phyloP scores from a whole-genome alignment of 1,140 invertebrate genomes.

The Drosophila lowei region DNA sequence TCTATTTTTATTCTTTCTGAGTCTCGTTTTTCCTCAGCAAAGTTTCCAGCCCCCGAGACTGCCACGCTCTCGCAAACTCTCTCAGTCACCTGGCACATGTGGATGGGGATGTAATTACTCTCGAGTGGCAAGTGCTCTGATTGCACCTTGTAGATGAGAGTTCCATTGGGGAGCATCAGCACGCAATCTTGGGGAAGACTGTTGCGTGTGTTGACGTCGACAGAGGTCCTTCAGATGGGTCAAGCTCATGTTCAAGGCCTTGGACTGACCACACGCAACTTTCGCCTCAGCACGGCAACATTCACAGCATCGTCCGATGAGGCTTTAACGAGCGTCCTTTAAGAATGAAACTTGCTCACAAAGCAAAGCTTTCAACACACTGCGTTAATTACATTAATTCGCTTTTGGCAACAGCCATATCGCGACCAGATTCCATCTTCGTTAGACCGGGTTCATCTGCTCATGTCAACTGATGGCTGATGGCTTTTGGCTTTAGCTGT shows the following conservation, averaged over 20 bases:
- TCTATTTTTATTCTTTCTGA: background rate
- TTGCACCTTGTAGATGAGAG: slow-evolving; percentile 10
- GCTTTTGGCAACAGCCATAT: slow-evolving; percentile 4
- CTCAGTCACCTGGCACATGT: slow-evolving; percentile 18
- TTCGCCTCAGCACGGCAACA: background rate
- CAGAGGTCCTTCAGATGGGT: no score
- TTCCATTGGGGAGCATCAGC: slow-evolving; percentile 26
- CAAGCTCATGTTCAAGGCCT: slow-evolving; percentile 6
- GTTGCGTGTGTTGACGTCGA: slow-evolving; percentile 1
- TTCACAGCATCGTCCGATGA: slow-evolving; percentile 9
- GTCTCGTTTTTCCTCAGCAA: slow-evolving; percentile 16
- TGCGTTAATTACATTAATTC: slow-evolving; percentile 55
- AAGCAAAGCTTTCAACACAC: slow-evolving; percentile 24
- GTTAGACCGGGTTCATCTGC: slow-evolving; percentile 5
- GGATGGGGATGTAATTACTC: slow-evolving; percentile 42
- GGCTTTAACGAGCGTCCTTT: slow-evolving; percentile 1
- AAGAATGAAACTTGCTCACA: slow-evolving; percentile 14
- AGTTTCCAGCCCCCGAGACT: slow-evolving; percentile 17
- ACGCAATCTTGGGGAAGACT: slow-evolving; percentile 8
- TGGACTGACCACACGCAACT: slow-evolving; percentile 9
- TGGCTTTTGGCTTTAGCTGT: slow-evolving; percentile 27
- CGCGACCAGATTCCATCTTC: slow-evolving; percentile 1
- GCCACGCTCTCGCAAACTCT: slow-evolving; percentile 10
- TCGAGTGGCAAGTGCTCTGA: slow-evolving; percentile 39
- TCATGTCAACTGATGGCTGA: slow-evolving; percentile 22